A percentile compares a stretch with the other conserved stretches of the same genome.
Conservation (phyloP, 2,113 vertebrate species). For the Vulpes vulpes region DNA sequence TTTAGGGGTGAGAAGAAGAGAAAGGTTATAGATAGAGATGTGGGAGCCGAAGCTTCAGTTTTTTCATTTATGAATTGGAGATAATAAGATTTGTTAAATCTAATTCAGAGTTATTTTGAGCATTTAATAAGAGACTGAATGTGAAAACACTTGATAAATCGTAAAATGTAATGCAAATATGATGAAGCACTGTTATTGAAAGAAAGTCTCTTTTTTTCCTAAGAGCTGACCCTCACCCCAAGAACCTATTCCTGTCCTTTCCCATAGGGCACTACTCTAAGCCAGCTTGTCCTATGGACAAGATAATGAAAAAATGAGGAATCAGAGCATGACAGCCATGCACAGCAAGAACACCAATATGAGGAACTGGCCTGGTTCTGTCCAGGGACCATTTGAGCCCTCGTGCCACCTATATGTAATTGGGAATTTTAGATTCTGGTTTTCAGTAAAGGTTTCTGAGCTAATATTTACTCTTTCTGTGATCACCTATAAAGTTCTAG, state of each 20-base stretch:
- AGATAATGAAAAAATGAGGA: conserved; percentile 53
- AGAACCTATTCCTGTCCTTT: not conserved
- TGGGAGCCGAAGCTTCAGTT: not conserved
- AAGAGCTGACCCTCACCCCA: not conserved
- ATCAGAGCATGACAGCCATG: conserved; percentile 47
- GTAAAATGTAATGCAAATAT: not conserved
- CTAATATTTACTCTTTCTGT: not conserved
- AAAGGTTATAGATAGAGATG: not conserved
- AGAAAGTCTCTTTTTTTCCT: not conserved
- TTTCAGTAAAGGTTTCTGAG: not conserved
- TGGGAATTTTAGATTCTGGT: not conserved
- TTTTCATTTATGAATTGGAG: not conserved
- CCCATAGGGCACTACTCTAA: not conserved
- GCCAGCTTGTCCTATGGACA: conserved; percentile 32
- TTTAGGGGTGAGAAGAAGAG: conserved; percentile 17
- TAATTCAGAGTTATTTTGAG: not conserved
- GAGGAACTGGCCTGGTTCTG: not conserved
- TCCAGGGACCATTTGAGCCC: not conserved
- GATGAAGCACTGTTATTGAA: not conserved
- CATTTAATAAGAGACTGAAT: not conserved
- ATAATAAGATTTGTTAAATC: not conserved
- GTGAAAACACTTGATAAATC: conserved; percentile 9
- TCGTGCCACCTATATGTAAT: not conserved
- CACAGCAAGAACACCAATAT: not conserved
- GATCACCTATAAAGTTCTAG: not conserved